Conservation (phyloP, 2,113 vertebrate genomes). For the Halichoerus grypus region DNA sequence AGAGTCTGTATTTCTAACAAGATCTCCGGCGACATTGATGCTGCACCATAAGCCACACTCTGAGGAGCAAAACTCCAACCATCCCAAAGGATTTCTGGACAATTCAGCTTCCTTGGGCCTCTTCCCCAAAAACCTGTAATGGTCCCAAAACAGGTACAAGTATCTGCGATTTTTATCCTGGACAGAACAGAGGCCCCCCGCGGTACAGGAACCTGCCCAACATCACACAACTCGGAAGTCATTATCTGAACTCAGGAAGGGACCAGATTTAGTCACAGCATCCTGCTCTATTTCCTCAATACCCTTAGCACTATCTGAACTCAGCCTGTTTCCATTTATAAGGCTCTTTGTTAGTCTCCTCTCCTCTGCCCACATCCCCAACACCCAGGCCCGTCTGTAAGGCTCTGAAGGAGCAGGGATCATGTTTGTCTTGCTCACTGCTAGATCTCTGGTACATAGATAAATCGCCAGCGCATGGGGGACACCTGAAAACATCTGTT, state of each 20-base stretch:
- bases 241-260: background rate
- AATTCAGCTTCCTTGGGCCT: background rate
- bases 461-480: background rate
- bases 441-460: background rate
- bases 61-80: background rate
- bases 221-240: background rate
- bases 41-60: background rate
- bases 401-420: background rate
- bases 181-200: background rate
- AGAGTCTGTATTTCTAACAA: background rate
- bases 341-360: background rate
- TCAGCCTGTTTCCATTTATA: background rate
- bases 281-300: background rate
- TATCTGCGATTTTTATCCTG: background rate
- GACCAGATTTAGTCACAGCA: background rate
- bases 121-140: background rate
- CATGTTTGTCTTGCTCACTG: background rate
- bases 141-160: background rate
- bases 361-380: background rate
- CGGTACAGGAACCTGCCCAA: background rate
- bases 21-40: background rate
- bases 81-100: background rate
- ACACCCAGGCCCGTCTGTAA: background rate
- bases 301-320: background rate
- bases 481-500: background rate